phyloP scores from a whole-genome alignment of 2,797 vertebrate species.

The Acridotheres tristis region DNA sequence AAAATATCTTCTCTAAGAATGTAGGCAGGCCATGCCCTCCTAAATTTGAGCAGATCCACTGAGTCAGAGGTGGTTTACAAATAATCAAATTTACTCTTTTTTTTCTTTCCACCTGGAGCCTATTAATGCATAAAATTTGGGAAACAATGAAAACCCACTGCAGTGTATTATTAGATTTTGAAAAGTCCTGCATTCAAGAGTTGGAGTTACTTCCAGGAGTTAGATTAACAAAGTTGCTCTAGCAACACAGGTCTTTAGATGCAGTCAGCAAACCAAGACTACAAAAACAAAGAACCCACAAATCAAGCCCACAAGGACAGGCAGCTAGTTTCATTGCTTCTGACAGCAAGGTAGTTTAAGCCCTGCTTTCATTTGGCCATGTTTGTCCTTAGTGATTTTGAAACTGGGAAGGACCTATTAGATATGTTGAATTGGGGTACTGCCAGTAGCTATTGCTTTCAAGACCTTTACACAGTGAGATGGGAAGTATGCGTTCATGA shows the following conservation, averaged over 20 bases:
- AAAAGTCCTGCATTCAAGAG: neutral
- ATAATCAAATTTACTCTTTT: neutral
- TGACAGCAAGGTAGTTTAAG: slow-evolving; percentile 30
- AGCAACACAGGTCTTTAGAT: neutral
- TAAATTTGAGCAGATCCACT: neutral
- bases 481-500: slow-evolving; percentile 60
- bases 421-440: slow-evolving; percentile 46
- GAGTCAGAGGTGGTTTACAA: neutral
- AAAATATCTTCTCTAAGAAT: neutral
- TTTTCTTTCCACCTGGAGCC: neutral
- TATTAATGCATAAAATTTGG: neutral
- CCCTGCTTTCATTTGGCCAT: neutral
- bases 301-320: neutral
- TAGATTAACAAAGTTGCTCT: neutral
- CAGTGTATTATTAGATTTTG: neutral
- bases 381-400: slow-evolving; percentile 37
- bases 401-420: slow-evolving; percentile 38
- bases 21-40: neutral
- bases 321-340: slow-evolving; percentile 5
- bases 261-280: slow-evolving; percentile 11
- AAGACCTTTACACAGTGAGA: slow-evolving; percentile 62
- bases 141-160: neutral
- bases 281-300: slow-evolving; percentile 1
- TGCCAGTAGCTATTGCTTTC: slow-evolving; percentile 68
- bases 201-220: neutral